These are phyloP conservation scores for Ceratosolen solmsi DNA, from an alignment of 1,140 invertebrate species.

Conservation along the genomic window DNA sequence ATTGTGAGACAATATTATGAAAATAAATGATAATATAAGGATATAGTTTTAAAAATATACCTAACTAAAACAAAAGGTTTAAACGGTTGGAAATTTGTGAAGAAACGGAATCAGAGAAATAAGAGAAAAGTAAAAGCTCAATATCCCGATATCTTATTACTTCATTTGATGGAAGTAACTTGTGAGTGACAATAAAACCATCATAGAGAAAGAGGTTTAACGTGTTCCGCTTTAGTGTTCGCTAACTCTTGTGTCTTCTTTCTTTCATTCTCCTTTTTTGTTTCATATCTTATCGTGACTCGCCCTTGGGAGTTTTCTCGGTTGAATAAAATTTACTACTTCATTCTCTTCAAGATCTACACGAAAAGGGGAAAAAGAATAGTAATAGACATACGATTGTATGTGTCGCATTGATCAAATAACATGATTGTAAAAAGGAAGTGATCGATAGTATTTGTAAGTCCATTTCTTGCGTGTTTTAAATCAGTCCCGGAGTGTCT, in stretches of 20 bases:
- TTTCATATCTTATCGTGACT: slow-evolving; percentile 27
- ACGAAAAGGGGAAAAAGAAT: neutral
- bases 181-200: slow-evolving; percentile 21
- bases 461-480: neutral
- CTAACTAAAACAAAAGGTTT: neutral
- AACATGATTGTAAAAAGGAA: slow-evolving; percentile 43
- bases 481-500: neutral
- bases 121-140: neutral
- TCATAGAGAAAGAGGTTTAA: slow-evolving; percentile 12
- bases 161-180: slow-evolving; percentile 16
- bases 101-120: no score
- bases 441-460: slow-evolving; percentile 40
- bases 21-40: no score
- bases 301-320: slow-evolving; percentile 40
- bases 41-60: no score
- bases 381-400: slow-evolving; percentile 25
- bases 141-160: neutral
- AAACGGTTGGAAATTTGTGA: neutral
- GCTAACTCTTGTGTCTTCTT: neutral
- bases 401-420: slow-evolving; percentile 11
- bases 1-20: no score
- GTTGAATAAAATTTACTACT: slow-evolving; percentile 36
- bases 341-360: neutral
- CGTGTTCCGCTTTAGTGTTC: slow-evolving; percentile 3
- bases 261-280: neutral